Evolutionary conservation across 2,888 invertebrate genomes (phyloP), one percentile per base, ranked within the genome.

Genomic region (Cancer borealis): DNA sequence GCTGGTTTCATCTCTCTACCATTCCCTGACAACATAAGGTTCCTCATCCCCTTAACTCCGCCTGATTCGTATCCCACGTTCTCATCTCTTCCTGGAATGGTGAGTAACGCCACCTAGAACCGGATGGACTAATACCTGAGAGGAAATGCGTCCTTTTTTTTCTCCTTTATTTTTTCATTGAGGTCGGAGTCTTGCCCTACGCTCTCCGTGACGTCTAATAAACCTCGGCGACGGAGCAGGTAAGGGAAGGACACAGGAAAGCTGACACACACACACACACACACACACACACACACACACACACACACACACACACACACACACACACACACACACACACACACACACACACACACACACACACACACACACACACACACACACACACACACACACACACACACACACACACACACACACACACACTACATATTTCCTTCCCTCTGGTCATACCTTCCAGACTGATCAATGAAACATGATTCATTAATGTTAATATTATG

Each of bases 401-500:
- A 39, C 39, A 39, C 39, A 39, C 39, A 39, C 39, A 39, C 39
- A 39, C 39, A 39, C 39, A 39, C 39, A 60, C 60, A 60, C 60
- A 54, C 54, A 54, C 54, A 54, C 54, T 39, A 39, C 39, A 39
- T 39, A 39, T 39, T 39, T 39, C 39, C 54, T 8, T 12, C 54
- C 3, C 14, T 73, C 4, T n/a, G 26, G 60, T 21, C 73, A 73
- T 26, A 5, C 73, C 73, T 26, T 26, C 73, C 73, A 26, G 26
- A 26, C 6, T 26, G 73, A 73, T 73, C 8, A 73, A 73, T 73
- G 26, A 73, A 73, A 73, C 73, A 73, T 26, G 73, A 1, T 21
- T 73, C n/a, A 73, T 73, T 73, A 73, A 73, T 73, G 73, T 26
- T 73, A n/a, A n/a, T 73, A 73, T 73, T n/a, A 73, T 5, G 73